Conservation (phyloP, 2,797 vertebrate species). For the Botia kubotai region DNA sequence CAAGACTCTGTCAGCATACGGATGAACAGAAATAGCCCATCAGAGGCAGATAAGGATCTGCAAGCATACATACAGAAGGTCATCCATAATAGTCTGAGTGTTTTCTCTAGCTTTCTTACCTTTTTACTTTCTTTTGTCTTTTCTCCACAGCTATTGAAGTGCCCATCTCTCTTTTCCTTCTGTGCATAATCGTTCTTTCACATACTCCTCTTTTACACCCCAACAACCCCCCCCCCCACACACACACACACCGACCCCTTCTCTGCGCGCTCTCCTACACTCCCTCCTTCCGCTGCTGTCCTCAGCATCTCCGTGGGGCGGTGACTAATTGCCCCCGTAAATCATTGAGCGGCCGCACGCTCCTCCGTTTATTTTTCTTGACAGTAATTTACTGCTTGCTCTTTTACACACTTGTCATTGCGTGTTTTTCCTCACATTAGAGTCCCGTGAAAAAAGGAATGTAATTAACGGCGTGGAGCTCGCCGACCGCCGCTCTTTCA, state of each 20-base stretch:
- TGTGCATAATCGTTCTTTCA: neutral
- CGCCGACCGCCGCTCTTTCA: slow-evolving; percentile 91
- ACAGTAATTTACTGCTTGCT: slow-evolving; percentile 99
- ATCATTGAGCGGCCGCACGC: slow-evolving; percentile 87
- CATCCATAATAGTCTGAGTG: slow-evolving; percentile 34
- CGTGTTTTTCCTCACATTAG: slow-evolving; percentile 99
- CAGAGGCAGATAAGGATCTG: slow-evolving; percentile 28
- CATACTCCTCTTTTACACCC: neutral
- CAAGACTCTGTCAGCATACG: slow-evolving; percentile 33
- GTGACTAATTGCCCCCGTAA: slow-evolving; percentile 99
- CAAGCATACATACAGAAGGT: slow-evolving; percentile 41
- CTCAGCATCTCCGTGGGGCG: slow-evolving; percentile 92
- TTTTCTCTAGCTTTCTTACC: slow-evolving; percentile 25
- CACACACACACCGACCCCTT: slow-evolving; percentile 49
- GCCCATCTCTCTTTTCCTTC: slow-evolving; percentile 45
- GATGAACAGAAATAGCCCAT: slow-evolving; percentile 38
- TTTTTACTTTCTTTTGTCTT: slow-evolving; percentile 31
- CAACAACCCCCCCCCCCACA: slow-evolving; percentile 17
- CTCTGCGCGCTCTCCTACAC: slow-evolving; percentile 65
- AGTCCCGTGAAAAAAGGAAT: slow-evolving; percentile 97
- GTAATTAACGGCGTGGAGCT: slow-evolving; percentile 97
- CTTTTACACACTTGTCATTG: slow-evolving; percentile 99
- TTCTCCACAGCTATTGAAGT: slow-evolving; percentile 28
- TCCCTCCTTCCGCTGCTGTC: slow-evolving; percentile 82
- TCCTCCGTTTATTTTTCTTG: slow-evolving; percentile 99